phyloP scores from a whole-genome alignment of 2,888 invertebrate species.

The Girardia tigrina region DNA sequence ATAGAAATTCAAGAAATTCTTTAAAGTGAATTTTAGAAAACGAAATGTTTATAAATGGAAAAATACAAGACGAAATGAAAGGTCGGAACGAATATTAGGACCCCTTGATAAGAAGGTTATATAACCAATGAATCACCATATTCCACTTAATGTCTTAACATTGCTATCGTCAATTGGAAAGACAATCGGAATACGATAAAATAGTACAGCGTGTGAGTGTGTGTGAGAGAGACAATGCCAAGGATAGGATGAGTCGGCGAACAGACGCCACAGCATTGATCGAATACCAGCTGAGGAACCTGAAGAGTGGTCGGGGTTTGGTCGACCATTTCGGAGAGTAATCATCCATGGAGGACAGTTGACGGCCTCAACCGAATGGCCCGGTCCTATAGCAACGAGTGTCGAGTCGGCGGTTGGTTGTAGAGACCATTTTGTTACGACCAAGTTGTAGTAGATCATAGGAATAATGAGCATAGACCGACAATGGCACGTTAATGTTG shows the following conservation, averaged over 20 bases:
- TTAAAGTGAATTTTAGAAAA: too few species aligned
- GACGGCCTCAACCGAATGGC: conserved; percentile 73
- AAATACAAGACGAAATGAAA: too few species aligned
- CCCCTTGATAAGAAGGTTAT: too few species aligned
- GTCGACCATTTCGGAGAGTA: neutral
- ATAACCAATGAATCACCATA: too few species aligned
- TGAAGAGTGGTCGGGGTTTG: neutral
- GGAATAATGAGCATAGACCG: conserved; percentile 98
- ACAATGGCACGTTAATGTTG: conserved; percentile 97
- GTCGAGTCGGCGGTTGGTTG: conserved; percentile 71
- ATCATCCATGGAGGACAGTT: neutral
- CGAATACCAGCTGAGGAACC: neutral
- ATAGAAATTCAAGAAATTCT: too few species aligned
- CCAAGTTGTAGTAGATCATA: conserved; percentile 91
- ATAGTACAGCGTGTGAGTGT: too few species aligned
- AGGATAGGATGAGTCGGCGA: neutral
- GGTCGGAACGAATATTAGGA: too few species aligned
- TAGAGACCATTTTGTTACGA: conserved; percentile 84
- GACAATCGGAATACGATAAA: too few species aligned
- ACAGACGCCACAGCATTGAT: neutral
- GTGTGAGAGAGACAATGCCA: too few species aligned
- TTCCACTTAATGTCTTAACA: too few species aligned
- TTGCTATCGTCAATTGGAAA: too few species aligned
- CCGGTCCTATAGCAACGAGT: conserved; percentile 71
- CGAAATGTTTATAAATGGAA: too few species aligned